Conservation (phyloP, 2,113 vertebrate genomes). For the Hypomesus transpacificus region DNA sequence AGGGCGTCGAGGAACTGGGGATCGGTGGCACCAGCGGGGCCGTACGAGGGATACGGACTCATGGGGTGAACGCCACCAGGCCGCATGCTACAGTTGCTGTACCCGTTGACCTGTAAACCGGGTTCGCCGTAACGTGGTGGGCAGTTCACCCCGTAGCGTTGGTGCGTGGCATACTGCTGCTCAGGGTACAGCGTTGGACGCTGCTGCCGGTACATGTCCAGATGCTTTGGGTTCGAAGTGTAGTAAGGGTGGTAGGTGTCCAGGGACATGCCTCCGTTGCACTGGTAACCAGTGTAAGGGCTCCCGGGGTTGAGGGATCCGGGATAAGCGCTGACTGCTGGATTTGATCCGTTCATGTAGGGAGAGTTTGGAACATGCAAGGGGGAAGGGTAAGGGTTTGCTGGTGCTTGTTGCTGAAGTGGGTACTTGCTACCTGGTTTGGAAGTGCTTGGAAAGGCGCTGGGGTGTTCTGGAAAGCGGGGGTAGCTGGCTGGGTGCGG, state of each 20-base stretch:
- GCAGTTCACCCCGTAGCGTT: slow-evolving; percentile 79
- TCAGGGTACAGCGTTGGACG: slow-evolving; percentile 80
- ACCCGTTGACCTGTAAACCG: slow-evolving; percentile 81
- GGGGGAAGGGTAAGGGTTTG: slow-evolving; percentile 75
- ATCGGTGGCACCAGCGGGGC: slow-evolving; percentile 68
- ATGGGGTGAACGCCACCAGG: slow-evolving; percentile 67
- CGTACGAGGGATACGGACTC: slow-evolving; percentile 74
- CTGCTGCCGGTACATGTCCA: slow-evolving; percentile 83
- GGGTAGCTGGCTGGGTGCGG: slow-evolving; percentile 72
- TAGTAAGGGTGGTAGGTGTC: slow-evolving; percentile 82
- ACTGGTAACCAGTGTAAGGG: slow-evolving; percentile 82
- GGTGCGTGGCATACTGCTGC: slow-evolving; percentile 78
- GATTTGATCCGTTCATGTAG: slow-evolving; percentile 83
- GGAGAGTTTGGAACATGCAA: slow-evolving; percentile 72
- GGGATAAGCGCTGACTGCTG: slow-evolving; percentile 70
- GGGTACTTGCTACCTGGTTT: slow-evolving; percentile 71
- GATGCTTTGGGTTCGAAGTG: slow-evolving; percentile 78
- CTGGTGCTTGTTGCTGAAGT: slow-evolving; percentile 71
- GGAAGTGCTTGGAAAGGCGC: slow-evolving; percentile 76
- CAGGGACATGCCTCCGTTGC: slow-evolving; percentile 81
- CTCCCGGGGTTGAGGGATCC: slow-evolving; percentile 62
- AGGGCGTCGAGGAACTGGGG: slow-evolving; percentile 75
- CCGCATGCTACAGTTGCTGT: slow-evolving; percentile 73
- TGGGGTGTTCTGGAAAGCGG: slow-evolving; percentile 73
- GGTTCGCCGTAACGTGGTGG: slow-evolving; percentile 81